These are phyloP conservation scores for Alviniconcha marisindica DNA, from an alignment of 1,140 invertebrate genomes.

Conservation along the genomic window DNA sequence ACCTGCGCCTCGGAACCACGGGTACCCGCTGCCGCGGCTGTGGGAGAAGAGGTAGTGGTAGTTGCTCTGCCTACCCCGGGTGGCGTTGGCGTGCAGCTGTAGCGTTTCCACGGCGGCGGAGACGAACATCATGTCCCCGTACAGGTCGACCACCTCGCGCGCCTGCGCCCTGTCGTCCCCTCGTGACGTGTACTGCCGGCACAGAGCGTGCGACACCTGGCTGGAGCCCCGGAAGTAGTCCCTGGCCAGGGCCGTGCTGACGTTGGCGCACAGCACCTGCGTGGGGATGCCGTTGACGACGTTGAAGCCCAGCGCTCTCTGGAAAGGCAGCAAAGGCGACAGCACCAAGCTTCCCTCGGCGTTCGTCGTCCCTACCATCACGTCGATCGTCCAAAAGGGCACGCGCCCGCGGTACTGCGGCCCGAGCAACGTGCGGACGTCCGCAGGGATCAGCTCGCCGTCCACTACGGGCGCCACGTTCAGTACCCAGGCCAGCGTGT, in stretches of 20 bases:
- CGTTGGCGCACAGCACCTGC: constrained; percentile 38
- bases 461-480: constrained; percentile 52
- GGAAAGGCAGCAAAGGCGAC: constrained; percentile 22
- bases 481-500: constrained; percentile 30
- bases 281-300: constrained; percentile 41
- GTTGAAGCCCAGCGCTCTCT: constrained; percentile 41
- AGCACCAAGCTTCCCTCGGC: constrained; percentile 52
- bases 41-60: constrained; percentile 57
- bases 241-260: constrained; percentile 38
- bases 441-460: constrained; percentile 42
- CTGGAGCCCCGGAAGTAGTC: constrained; percentile 39
- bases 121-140: constrained; percentile 53
- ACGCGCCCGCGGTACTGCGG: constrained; percentile 21
- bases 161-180: constrained; percentile 42
- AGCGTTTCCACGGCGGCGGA: constrained; percentile 46
- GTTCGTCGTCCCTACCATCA: constrained; percentile 55
- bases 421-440: constrained; percentile 33
- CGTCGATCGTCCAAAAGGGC: constrained; percentile 42
- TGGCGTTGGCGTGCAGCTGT: constrained; percentile 33
- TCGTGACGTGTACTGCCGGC: constrained; percentile 42
- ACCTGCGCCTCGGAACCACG: constrained; percentile 54
- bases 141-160: constrained; percentile 45
- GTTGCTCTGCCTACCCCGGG: not conserved
- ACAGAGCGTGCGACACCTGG: constrained; percentile 24
- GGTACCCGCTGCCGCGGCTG: constrained; percentile 17